A percentile compares a stretch with the other conserved stretches of the same genome.
These are phyloP conservation scores for Anneissia japonica DNA, from an alignment of 35 echinoderm and acorn worm genomes.

Conservation along the genomic window DNA sequence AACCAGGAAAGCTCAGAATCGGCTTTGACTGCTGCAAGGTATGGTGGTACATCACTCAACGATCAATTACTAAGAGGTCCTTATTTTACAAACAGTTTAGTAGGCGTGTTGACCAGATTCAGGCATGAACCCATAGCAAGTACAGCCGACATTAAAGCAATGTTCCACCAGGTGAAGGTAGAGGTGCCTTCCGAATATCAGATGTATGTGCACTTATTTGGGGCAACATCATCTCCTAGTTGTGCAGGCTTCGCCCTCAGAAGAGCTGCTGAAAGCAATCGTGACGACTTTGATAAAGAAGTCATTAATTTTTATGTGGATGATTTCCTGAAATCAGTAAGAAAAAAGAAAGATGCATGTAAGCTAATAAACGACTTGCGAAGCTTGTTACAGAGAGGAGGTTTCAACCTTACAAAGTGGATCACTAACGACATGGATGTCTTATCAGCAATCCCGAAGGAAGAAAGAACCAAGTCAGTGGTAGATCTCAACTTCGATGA, in stretches of 20 bases:
- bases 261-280: background rate
- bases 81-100: conserved; percentile 17
- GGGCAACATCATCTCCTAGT: conserved; percentile 26
- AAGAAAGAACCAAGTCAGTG: background rate
- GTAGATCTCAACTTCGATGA: background rate
- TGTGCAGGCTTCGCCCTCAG: conserved; percentile 6
- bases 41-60: conserved; percentile 38
- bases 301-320: conserved; percentile 30
- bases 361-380: background rate
- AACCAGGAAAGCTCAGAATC: conserved; percentile 51
- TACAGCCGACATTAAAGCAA: conserved; percentile 15
- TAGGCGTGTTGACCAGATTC: conserved; percentile 30
- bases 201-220: conserved; percentile 25
- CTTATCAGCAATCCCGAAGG: background rate
- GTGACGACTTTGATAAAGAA: background rate
- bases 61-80: conserved; percentile 22
- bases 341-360: background rate
- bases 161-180: background rate
- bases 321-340: conserved; percentile 17
- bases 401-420: conserved; percentile 20
- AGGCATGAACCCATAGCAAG: conserved; percentile 27
- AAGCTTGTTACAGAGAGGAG: background rate
- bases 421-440: conserved; percentile 22
- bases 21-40: conserved; percentile 50
- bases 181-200: background rate